Conservation (phyloP, 1,140 invertebrate species). For the Mycetomoellerius zeteki region DNA sequence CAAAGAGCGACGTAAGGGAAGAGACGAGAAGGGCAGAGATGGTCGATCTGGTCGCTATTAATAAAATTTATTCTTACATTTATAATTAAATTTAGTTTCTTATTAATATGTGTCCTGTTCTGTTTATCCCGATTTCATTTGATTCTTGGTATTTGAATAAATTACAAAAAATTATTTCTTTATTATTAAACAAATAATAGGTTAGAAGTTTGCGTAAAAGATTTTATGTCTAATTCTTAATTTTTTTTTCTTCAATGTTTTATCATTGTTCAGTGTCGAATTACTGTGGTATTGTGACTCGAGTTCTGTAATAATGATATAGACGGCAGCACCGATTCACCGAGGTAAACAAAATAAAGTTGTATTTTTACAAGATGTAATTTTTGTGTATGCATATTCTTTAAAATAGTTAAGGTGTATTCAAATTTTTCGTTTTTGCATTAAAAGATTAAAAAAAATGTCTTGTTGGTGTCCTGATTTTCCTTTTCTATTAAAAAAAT, state of each 20-base stretch:
- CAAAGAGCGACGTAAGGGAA: slow-evolving; percentile 78
- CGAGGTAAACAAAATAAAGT: not conserved
- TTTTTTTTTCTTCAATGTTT: not conserved
- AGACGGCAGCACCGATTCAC: slow-evolving; percentile 16
- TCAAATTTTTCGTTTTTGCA: slow-evolving; percentile 27
- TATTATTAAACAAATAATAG: not conserved
- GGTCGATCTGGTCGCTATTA: slow-evolving; percentile 86
- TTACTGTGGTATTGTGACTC: not conserved
- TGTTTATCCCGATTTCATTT: not conserved
- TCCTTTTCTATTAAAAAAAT: not conserved
- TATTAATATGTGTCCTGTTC: not conserved
- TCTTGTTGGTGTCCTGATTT: not conserved
- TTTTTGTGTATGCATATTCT: not conserved
- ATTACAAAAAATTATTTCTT: not conserved
- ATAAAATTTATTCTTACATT: slow-evolving; percentile 23
- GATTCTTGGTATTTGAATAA: not conserved
- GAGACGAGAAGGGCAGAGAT: slow-evolving; percentile 84
- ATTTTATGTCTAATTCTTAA: not conserved
- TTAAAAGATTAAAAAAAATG: slow-evolving; percentile 26
- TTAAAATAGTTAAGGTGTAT: not conserved
- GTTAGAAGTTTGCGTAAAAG: not conserved
- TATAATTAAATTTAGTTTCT: not conserved
- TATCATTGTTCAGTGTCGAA: not conserved
- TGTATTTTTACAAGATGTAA: not conserved
- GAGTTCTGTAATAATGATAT: not conserved